A percentile compares a stretch with the other conserved stretches of the same genome.
These are phyloP conservation scores for Atta colombica DNA, from an alignment of 1,140 invertebrate species.

Conservation along the genomic window DNA sequence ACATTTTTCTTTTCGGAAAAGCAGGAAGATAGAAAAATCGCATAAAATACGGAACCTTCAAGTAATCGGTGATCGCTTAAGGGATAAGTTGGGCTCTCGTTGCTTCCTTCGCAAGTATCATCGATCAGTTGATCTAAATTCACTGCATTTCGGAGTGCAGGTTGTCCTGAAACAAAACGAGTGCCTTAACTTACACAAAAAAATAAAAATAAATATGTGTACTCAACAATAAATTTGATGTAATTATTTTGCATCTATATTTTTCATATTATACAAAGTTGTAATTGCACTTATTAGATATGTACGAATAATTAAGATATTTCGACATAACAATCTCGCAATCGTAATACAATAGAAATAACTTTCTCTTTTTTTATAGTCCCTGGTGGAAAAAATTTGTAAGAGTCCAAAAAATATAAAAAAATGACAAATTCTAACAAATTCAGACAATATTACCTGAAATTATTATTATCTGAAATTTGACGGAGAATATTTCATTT, in stretches of 20 bases:
- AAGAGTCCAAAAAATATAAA: too few species aligned
- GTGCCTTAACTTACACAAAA: background rate
- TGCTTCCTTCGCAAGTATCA: constrained; percentile 27
- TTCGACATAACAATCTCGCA: background rate
- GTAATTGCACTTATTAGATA: background rate
- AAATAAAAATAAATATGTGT: background rate
- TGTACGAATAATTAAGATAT: background rate
- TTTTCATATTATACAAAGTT: background rate
- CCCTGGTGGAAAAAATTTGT: too few species aligned
- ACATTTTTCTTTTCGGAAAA: background rate
- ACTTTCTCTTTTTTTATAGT: background rate
- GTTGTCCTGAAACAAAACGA: background rate
- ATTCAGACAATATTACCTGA: too few species aligned
- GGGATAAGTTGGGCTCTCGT: background rate
- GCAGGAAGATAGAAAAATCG: constrained; percentile 1
- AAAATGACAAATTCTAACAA: too few species aligned
- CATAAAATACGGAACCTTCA: background rate
- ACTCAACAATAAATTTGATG: background rate
- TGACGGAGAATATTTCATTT: too few species aligned
- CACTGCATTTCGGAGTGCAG: background rate
- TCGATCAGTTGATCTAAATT: background rate
- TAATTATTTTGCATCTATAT: background rate
- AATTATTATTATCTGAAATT: too few species aligned
- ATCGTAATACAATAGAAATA: background rate
- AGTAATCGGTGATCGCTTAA: constrained; percentile 25